These are phyloP conservation scores for Labia minor DNA, from an alignment of 2,888 invertebrate genomes.

Conservation along the genomic window DNA sequence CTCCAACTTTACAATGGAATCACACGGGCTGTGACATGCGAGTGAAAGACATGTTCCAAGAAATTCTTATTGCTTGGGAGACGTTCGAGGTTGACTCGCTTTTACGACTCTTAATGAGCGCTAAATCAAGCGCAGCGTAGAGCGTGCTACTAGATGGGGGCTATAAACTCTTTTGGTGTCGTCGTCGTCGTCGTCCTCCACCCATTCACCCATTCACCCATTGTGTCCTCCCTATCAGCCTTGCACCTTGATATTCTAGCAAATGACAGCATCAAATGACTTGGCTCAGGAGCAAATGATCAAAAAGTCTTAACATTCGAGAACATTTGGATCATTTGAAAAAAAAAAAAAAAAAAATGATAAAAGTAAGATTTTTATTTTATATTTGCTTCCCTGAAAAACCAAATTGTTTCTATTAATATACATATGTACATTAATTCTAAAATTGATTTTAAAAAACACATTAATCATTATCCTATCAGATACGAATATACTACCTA, in stretches of 20 bases:
- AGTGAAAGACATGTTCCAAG: too few species aligned
- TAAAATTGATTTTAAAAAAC: too few species aligned
- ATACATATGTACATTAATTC: too few species aligned
- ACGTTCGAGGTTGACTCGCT: too few species aligned
- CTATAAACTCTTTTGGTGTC: background rate
- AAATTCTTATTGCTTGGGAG: too few species aligned
- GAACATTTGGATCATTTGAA: background rate
- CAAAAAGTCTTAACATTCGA: background rate
- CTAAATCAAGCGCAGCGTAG: background rate
- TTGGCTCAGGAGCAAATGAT: background rate
- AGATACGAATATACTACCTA: too few species aligned
- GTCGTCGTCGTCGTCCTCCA: background rate
- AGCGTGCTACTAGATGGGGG: background rate
- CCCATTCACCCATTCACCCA: background rate
- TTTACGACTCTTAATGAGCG: slow-evolving; percentile 5
- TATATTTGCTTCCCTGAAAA: too few species aligned
- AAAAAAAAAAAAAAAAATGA: too few species aligned
- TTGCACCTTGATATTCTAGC: background rate
- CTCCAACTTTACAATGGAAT: too few species aligned
- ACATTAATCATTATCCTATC: too few species aligned
- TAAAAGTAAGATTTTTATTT: background rate
- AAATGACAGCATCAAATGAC: background rate
- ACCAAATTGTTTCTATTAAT: too few species aligned
- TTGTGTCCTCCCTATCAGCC: background rate
- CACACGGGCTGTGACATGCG: too few species aligned